Evolutionary conservation across 2,888 invertebrate species (phyloP), one percentile per base, ranked within the genome.

Genomic region (Drosophila nigricruria): DNA sequence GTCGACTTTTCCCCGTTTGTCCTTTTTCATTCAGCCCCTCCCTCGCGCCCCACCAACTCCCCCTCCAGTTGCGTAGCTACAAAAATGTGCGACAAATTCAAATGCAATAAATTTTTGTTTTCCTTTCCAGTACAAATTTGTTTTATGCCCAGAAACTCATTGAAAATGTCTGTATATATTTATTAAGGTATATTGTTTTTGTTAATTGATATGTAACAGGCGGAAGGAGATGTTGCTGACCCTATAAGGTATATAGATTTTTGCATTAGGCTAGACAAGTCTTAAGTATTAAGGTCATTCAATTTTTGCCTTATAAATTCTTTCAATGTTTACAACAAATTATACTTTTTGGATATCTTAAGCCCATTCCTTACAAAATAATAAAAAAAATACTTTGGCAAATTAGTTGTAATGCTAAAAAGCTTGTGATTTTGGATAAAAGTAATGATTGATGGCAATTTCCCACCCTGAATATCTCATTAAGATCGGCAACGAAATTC

Each of bases 71-170:
- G 10, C 2, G 18, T 30, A n/a, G 61, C 68, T 71, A 68, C 73
- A 70, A 71, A 47, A 78, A 73, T 72, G 80, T 30, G 75, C 77
- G 84, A 82, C 88, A 87, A 88, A 86, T 88, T 79, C 81, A 79
- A 88, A 87, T 77, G 84, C 75, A 79, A 84, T 86, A 74, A 76
- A 86, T 87, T 79, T 63, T 59, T 81, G 65, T 76, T 67, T 76
- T 53, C 58, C 16, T 40, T 66, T 43, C 25, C 34, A 56, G 40
- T 25, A 56, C n/a, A 47, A 16, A 10, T 42, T 36, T 45, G 14
- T 49, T 18, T 32, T 27, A 49, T 18, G 47, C 30, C 47, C 47
- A 30, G 18, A 47, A 30, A 32, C 30, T 18, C 49, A 49, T 32
- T 8, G 49, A 8, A 30, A 49, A 30, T 23, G 0, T 5, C n/a